These are phyloP conservation scores for Diploptera punctata DNA, from an alignment of 2,888 invertebrate species.

Conservation along the genomic window DNA sequence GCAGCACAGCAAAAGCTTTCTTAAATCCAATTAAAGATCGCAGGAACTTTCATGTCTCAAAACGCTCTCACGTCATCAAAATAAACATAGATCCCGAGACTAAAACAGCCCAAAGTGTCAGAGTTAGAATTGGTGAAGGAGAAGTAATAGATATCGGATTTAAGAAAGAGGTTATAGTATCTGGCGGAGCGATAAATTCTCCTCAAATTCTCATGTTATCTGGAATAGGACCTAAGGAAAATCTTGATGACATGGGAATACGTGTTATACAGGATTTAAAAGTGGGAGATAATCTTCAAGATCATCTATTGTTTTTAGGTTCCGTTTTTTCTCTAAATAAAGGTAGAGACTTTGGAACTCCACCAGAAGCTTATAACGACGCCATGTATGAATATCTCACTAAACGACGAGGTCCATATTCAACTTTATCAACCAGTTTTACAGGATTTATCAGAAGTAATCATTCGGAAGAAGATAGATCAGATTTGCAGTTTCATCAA, in stretches of 20 bases:
- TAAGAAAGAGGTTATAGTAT: conserved; percentile 15
- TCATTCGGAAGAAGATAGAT: background rate
- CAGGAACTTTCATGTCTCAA: conserved; percentile 68
- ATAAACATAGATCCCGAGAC: conserved; percentile 63
- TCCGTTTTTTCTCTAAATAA: background rate
- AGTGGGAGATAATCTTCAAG: conserved; percentile 20
- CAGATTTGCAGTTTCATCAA: conserved; percentile 2
- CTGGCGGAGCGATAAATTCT: conserved; percentile 6
- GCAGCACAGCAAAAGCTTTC: conserved; percentile 72
- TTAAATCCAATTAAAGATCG: conserved; percentile 59
- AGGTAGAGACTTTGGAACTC: background rate
- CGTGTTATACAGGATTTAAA: background rate
- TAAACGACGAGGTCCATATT: background rate
- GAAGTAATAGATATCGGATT: conserved; percentile 43
- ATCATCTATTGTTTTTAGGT: background rate
- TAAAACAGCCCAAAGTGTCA: conserved; percentile 65
- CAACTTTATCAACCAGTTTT: background rate
- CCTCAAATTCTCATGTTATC: conserved; percentile 31
- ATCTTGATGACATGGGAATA: conserved; percentile 11
- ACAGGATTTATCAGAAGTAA: background rate
- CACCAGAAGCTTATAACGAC: background rate
- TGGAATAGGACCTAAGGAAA: conserved; percentile 11
- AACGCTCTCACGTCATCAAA: conserved; percentile 65
- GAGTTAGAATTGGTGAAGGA: conserved; percentile 60
- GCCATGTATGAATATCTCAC: background rate